Evolutionary conservation across 1,140 invertebrate species (phyloP).

Genomic region (Coenobita brevimanus): DNA sequence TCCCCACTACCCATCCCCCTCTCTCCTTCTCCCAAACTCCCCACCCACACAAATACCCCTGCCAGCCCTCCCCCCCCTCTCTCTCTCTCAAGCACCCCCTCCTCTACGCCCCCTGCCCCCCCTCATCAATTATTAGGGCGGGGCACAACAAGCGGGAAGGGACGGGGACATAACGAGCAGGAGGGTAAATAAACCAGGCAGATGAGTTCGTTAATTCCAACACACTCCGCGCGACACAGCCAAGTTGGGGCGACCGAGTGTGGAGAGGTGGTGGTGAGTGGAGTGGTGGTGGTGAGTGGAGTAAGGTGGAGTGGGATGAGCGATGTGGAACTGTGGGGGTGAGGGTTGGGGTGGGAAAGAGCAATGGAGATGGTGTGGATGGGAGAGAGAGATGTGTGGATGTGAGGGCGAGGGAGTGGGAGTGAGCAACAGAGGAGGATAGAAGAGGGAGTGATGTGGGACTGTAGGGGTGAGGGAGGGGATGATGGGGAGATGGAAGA

Average conservation of each 20-base stretch:
- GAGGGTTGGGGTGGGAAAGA: too few relatives aligned
- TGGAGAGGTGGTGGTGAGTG: too few relatives aligned
- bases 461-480: not conserved
- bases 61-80: not conserved
- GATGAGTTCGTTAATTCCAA: too few relatives aligned
- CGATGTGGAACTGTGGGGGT: too few relatives aligned
- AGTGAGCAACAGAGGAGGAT: not conserved
- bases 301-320: too few relatives aligned
- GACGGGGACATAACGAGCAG: too few relatives aligned
- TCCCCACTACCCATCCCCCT: not conserved
- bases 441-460: not conserved
- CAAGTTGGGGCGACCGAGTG: too few relatives aligned
- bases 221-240: too few relatives aligned
- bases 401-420: not conserved
- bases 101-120: not conserved
- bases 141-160: too few relatives aligned
- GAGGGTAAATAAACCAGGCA: too few relatives aligned
- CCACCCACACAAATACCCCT: not conserved
- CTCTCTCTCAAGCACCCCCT: not conserved
- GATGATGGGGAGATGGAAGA: too few relatives aligned
- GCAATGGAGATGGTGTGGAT: not conserved
- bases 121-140: slow-evolving; percentile 20
- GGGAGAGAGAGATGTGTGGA: not conserved
- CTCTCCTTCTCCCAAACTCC: not conserved
- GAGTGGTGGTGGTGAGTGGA: too few relatives aligned